Evolutionary conservation across 1,140 invertebrate species (phyloP).

Genomic region (Trichonephila clavata): DNA sequence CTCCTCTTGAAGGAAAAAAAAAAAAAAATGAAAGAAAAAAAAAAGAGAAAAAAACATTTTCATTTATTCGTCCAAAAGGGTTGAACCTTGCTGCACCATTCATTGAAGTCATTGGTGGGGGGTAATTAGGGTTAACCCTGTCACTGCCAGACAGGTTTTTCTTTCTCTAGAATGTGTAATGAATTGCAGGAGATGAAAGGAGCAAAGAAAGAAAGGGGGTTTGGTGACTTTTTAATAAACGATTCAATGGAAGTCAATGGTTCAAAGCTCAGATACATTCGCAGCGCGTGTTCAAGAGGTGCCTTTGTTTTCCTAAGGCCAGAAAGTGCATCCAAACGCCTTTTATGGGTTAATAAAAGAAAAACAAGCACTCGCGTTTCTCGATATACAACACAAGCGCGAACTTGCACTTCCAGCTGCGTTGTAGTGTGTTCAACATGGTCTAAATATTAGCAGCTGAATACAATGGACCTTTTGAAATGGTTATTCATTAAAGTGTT

Average conservation of each 20-base stretch:
- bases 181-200: constrained; percentile 6
- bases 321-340: background rate
- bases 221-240: constrained; percentile 28
- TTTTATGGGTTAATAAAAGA: background rate
- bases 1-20: background rate
- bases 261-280: background rate
- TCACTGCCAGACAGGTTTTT: background rate
- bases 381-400: no score
- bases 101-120: constrained; percentile 32
- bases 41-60: background rate
- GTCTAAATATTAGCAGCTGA: no score
- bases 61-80: constrained; percentile 34
- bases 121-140: constrained; percentile 55
- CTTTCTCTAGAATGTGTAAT: background rate
- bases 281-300: background rate
- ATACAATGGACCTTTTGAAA: no score
- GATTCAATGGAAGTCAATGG: constrained; percentile 7
- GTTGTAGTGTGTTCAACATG: no score
- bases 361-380: background rate
- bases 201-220: background rate
- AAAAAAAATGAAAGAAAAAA: background rate
- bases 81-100: background rate
- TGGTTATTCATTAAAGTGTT: no score
- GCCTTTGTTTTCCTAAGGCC: background rate
- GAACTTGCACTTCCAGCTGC: no score